These are phyloP conservation scores for Colinus virginianus DNA, from an alignment of 2,113 vertebrate genomes.

Conservation along the genomic window DNA sequence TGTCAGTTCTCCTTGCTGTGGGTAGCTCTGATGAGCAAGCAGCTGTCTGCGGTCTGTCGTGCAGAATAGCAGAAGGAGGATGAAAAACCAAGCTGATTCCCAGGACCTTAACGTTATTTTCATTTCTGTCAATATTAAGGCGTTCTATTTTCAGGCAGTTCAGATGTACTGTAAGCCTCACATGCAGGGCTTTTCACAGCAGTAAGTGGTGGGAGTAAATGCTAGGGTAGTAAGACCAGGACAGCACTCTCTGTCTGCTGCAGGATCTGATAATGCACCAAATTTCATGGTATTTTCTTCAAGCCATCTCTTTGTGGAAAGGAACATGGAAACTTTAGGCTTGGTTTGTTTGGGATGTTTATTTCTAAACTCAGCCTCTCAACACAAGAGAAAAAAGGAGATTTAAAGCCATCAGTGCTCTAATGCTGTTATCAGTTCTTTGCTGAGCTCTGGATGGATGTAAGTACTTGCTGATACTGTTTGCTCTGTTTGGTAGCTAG, in stretches of 20 bases:
- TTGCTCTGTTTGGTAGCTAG: not conserved
- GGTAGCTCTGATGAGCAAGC: not conserved
- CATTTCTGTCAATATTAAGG: not conserved
- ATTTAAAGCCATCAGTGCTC: not conserved
- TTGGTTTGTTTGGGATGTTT: too few relatives aligned
- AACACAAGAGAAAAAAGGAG: not conserved
- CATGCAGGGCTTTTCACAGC: not conserved
- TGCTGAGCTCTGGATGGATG: not conserved
- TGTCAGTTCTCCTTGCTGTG: not conserved
- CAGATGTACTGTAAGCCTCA: not conserved
- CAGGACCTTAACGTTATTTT: fast-evolving
- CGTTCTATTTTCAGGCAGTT: not conserved
- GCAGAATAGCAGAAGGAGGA: fast-evolving
- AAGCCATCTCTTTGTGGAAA: not conserved
- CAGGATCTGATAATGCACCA: not conserved
- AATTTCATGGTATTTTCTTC: not conserved
- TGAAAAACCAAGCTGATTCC: not conserved
- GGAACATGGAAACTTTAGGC: not conserved
- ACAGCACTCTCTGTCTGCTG: not conserved
- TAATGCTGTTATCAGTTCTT: not conserved
- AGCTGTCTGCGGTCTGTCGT: not conserved
- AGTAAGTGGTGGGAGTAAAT: not conserved
- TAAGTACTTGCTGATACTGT: not conserved
- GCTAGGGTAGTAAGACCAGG: not conserved
- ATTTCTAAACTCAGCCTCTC: too few relatives aligned